Evolutionary conservation across 2,797 vertebrate genomes (phyloP).

Genomic region (Lepilemur ruficaudatus): DNA sequence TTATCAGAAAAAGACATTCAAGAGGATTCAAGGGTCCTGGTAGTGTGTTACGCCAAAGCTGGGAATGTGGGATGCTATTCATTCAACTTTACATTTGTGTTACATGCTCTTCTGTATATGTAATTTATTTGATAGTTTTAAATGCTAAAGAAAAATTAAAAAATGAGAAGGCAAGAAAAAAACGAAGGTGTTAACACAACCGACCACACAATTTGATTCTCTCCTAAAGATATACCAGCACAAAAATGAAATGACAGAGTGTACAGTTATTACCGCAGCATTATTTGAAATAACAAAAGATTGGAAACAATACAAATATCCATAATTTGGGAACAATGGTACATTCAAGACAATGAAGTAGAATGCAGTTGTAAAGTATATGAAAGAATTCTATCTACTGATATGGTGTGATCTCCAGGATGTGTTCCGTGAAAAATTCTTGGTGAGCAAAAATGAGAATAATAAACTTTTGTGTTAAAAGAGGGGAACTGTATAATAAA

Average conservation of each 20-base stretch:
- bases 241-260: not conserved
- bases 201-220: not conserved
- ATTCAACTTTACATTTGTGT: not conserved
- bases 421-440: not conserved
- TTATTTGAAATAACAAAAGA: not conserved
- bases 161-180: not conserved
- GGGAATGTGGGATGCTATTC: not conserved
- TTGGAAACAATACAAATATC: not conserved
- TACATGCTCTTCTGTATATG: not conserved
- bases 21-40: not conserved
- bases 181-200: not conserved
- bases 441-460: not conserved
- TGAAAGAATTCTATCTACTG: not conserved
- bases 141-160: constrained; percentile 1
- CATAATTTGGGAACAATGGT: not conserved
- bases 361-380: not conserved
- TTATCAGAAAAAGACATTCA: not conserved
- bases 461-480: not conserved
- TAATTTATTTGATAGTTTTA: not conserved
- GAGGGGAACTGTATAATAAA: not conserved
- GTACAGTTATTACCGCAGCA: not conserved
- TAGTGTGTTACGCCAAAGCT: not conserved
- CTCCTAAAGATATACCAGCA: not conserved
- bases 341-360: not conserved
- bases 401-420: not conserved